These are phyloP conservation scores for Cryptotis parvus DNA, from an alignment of 2,113 vertebrate genomes.

Conservation along the genomic window DNA sequence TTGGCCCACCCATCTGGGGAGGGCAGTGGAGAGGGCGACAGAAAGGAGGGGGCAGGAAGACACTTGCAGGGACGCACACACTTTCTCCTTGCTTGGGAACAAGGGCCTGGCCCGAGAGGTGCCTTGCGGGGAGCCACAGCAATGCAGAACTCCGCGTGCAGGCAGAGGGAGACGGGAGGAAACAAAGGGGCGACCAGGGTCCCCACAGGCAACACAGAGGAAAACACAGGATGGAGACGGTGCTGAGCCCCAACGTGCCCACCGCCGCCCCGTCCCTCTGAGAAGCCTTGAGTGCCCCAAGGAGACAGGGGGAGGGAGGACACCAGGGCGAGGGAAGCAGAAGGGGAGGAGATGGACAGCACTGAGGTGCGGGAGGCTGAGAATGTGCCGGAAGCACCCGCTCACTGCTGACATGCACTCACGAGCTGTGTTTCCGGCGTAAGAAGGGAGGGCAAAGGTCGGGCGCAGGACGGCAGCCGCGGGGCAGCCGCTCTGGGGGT, in stretches of 20 bases:
- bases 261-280: too few species aligned
- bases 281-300: conserved; percentile 51
- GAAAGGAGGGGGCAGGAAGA: conserved; percentile 56
- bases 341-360: conserved; percentile 46
- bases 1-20: neutral
- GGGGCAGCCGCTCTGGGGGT: conserved; percentile 54
- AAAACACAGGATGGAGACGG: conserved; percentile 60
- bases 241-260: conserved; percentile 84
- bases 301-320: conserved; percentile 79
- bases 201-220: conserved; percentile 52
- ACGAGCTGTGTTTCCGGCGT: conserved; percentile 91
- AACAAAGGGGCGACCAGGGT: neutral
- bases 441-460: conserved; percentile 86
- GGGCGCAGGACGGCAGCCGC: conserved; percentile 87
- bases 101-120: neutral
- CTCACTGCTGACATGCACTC: conserved; percentile 96
- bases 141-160: conserved; percentile 89
- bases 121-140: conserved; percentile 84
- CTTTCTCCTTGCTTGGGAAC: conserved; percentile 49
- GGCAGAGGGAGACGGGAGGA: neutral
- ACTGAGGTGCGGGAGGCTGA: conserved; percentile 84
- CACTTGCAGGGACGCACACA: conserved; percentile 26
- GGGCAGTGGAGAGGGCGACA: neutral
- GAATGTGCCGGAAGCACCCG: conserved; percentile 93
- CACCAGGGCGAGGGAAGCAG: conserved; percentile 58